Evolutionary conservation across 2,113 vertebrate species (phyloP), one percentile per base, ranked within the genome.

Genomic region (Chaetodon trifascialis): DNA sequence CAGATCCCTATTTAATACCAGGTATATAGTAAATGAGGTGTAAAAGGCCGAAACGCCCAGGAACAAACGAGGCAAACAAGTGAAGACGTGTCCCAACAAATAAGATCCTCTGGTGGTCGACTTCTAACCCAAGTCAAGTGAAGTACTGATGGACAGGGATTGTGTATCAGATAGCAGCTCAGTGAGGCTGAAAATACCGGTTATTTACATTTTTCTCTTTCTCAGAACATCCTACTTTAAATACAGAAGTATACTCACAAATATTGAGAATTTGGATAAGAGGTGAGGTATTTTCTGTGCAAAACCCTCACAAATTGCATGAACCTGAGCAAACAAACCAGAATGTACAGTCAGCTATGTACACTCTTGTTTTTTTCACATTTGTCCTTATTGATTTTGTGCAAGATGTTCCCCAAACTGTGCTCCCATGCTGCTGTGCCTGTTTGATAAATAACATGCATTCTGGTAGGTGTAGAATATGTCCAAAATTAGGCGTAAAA

Each of bases 401-500:
- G 44, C 19, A 36, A 36, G 59, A 47, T 60, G 36, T 0, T 8
- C 36, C 23, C 36, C 52, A 66, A 59, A 83, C 72, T 42, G 19
- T 30, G 68, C 55, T 44, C 40, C 25, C 62, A 51, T 58, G 60
- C 49, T 55, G 30, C 5, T 59, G 12, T 78, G 70, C 4, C 21
- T 54, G 19, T 68, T 64, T 56, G 54, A 72, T 71, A 42, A 56
- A 76, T 49, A 75, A 40, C 34, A 63, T 51, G 47, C 74, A 62
- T 51, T 51, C 55, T 34, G 15, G 49, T 62, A 15, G 51, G 23
- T 58, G 12, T 30, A 66, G 8, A 56, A 79, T 38, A 55, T 14
- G 40, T 71, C 19, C 36, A 25, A 74, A 59, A 78, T 62, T 9
- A 59, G 70, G 11, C 0, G 5, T 34, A 51, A 60, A 79, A 46